These are phyloP conservation scores for Sinocyclocheilus anshuiensis DNA, from an alignment of 2,113 vertebrate genomes.

Conservation along the genomic window DNA sequence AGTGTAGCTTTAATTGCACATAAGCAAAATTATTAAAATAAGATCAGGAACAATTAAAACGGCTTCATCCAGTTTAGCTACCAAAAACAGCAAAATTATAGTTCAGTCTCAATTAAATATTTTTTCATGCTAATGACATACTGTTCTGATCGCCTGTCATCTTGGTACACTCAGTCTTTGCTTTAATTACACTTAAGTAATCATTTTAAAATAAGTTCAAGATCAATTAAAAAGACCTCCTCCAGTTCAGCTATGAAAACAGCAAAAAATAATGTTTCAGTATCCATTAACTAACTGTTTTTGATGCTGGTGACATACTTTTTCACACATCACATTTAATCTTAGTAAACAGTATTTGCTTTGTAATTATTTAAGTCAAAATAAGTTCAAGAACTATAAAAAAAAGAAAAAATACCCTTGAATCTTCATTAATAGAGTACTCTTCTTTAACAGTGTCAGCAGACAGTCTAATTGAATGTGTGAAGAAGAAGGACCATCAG, in stretches of 20 bases:
- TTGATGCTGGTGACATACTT: background rate
- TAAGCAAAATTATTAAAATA: background rate
- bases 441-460: conserved; percentile 59
- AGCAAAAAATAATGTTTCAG: background rate
- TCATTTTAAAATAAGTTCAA: background rate
- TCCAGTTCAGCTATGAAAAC: background rate
- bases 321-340: conserved; percentile 16
- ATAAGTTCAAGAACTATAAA: background rate
- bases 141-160: background rate
- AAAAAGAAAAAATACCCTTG: background rate
- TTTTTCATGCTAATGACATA: background rate
- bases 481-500: conserved; percentile 84
- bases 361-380: conserved; percentile 13
- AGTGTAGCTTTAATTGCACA: background rate
- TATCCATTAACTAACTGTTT: background rate
- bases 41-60: background rate
- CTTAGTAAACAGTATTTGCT: conserved; percentile 4
- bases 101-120: background rate
- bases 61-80: background rate
- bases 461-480: conserved; percentile 83
- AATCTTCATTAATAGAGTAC: background rate
- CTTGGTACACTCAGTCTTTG: background rate
- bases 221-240: background rate
- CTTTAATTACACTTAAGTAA: background rate
- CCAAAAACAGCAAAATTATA: background rate